Conservation (phyloP, 2,797 vertebrate genomes). For the Poecilia wingei region DNA sequence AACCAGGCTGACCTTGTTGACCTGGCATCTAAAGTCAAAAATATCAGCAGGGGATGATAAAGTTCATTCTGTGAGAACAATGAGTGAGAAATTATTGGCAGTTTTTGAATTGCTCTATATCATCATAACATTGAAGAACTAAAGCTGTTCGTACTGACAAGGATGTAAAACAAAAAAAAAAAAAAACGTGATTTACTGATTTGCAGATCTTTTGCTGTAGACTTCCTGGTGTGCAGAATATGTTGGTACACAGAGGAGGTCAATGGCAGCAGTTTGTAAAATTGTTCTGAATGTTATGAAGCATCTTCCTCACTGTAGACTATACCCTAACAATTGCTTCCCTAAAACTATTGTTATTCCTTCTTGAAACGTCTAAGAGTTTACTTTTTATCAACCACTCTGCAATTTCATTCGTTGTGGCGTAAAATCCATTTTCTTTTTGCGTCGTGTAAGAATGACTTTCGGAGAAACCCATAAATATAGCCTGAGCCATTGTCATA, state of each 20-base stretch:
- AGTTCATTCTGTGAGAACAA: not conserved
- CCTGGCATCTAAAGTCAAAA: not conserved
- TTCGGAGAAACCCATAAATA: constrained; percentile 57
- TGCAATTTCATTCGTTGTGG: not conserved
- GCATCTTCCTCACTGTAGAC: not conserved
- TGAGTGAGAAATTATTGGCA: not conserved
- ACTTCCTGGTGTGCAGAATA: not conserved
- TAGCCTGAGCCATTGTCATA: constrained; percentile 52
- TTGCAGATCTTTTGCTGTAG: not conserved
- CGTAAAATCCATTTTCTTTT: constrained; percentile 26
- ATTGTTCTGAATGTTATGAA: not conserved
- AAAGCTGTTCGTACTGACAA: not conserved
- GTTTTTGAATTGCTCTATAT: not conserved
- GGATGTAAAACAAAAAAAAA: not conserved
- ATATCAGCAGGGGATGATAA: not conserved
- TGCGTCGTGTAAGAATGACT: constrained; percentile 17
- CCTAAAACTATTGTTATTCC: not conserved
- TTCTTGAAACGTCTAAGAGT: not conserved
- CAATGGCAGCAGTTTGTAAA: not conserved
- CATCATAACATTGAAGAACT: not conserved
- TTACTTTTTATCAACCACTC: not conserved
- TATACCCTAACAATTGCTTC: not conserved
- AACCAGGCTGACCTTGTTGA: not conserved
- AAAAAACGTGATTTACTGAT: not conserved
- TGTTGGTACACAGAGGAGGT: not conserved